Percentiles rank a stretch among this genome's conserved stretches.
phyloP scores from a whole-genome alignment of 2,113 vertebrate genomes.

The Antennarius striatus region DNA sequence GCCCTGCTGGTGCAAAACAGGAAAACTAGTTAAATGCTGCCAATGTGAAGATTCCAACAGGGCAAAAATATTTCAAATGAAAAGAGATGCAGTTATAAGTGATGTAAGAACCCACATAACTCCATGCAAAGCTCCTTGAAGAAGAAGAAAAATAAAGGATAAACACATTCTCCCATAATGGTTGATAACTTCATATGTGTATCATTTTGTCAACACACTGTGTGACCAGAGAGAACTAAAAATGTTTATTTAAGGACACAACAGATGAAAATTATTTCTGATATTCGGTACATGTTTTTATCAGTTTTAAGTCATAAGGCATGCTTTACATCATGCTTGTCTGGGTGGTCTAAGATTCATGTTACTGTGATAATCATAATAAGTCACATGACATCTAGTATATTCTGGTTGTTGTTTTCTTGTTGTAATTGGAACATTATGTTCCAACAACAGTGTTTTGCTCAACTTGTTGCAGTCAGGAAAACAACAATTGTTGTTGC shows the following conservation, averaged over 20 bases:
- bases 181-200: background rate
- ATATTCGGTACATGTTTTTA: background rate
- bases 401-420: no score
- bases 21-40: no score
- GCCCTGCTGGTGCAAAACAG: background rate
- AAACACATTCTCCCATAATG: no score
- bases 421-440: background rate
- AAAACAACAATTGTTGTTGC: background rate
- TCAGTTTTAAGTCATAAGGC: background rate
- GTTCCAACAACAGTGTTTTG: background rate
- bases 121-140: no score
- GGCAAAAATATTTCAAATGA: background rate
- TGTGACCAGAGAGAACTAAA: background rate
- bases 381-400: background rate
- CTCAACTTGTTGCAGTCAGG: background rate
- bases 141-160: no score
- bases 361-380: background rate
- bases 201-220: background rate
- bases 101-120: background rate
- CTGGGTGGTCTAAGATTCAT: background rate
- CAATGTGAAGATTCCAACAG: background rate
- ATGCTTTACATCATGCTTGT: background rate
- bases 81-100: constrained; percentile 9
- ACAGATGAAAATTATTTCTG: background rate
- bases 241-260: no score